Percentiles rank a stretch among this genome's conserved stretches.
These are phyloP conservation scores for Doris montereyensis DNA, from an alignment of 2,888 invertebrate species.

Conservation along the genomic window DNA sequence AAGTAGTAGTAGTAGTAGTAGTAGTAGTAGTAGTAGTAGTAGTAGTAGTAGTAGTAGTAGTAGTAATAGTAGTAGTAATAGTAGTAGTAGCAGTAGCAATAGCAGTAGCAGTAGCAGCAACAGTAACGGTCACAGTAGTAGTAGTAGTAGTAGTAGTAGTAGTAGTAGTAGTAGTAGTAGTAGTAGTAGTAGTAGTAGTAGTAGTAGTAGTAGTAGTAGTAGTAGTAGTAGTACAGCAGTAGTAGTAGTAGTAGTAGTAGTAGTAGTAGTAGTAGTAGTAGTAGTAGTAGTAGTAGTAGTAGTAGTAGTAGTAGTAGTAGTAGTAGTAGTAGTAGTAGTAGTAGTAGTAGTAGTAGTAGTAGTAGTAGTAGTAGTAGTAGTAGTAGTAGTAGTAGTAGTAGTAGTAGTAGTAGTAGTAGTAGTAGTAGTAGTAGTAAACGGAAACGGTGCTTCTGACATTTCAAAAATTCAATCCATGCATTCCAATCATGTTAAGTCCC, in stretches of 20 bases:
- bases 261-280: background rate
- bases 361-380: conserved; percentile 36
- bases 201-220: too few species aligned
- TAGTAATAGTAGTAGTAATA: too few species aligned
- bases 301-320: conserved; percentile 26
- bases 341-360: conserved; percentile 24
- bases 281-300: conserved; percentile 12
- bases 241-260: background rate
- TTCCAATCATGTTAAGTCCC: too few species aligned
- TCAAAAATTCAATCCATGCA: too few species aligned
- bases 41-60: too few species aligned
- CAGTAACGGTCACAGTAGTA: conserved; percentile 13
- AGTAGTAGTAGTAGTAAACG: conserved; percentile 14
- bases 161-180: conserved; percentile 12
- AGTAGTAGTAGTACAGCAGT: too few species aligned
- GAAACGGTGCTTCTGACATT: too few species aligned
- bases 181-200: background rate
- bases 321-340: conserved; percentile 25
- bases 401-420: conserved; percentile 27
- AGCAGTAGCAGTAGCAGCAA: too few species aligned
- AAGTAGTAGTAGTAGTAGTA: too few species aligned
- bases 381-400: conserved; percentile 30
- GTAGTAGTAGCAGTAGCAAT: too few species aligned
- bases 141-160: conserved; percentile 23
- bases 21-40: too few species aligned